Evolutionary conservation across 2,797 vertebrate genomes (phyloP).

Genomic region (Tapirus indicus): DNA sequence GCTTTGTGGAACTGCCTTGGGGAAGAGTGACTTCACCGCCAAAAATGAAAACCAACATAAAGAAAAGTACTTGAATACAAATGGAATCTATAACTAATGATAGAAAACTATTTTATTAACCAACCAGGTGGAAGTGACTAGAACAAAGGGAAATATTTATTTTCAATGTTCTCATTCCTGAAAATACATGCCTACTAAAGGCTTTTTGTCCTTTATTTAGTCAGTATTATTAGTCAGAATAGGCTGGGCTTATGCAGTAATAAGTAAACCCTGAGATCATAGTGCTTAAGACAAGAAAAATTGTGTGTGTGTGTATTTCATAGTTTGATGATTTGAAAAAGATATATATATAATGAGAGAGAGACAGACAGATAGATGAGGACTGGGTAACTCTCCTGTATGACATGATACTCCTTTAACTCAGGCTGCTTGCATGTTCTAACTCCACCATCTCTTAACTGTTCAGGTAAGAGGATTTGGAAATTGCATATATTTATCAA

Average conservation of each 20-base stretch:
- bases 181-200: neutral
- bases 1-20: neutral
- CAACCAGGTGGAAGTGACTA: neutral
- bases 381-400: neutral
- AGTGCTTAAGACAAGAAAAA: neutral
- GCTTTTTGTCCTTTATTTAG: neutral
- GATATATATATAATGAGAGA: neutral
- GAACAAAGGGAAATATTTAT: neutral
- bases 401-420: neutral
- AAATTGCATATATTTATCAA: neutral
- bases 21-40: neutral
- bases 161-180: neutral
- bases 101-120: neutral
- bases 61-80: neutral
- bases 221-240: neutral
- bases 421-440: neutral
- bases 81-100: neutral
- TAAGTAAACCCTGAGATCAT: neutral
- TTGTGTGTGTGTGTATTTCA: neutral
- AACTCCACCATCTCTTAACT: neutral
- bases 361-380: neutral
- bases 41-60: neutral
- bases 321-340: neutral
- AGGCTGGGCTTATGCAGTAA: neutral
- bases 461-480: neutral